Conservation (phyloP, 2,113 vertebrate genomes). For the Artemisiospiza belli region DNA sequence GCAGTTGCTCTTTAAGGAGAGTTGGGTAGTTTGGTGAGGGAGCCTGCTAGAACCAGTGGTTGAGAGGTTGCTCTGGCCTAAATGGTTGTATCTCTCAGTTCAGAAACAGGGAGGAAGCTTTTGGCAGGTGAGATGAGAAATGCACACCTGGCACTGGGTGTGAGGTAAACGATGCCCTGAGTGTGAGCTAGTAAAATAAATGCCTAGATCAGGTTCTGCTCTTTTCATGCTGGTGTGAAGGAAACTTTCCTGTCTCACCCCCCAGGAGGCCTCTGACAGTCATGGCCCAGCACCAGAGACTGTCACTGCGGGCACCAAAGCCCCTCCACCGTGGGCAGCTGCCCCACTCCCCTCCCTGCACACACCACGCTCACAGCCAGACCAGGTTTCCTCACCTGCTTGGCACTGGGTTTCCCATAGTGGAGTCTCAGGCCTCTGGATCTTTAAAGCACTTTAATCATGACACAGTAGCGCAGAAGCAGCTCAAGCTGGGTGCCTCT, state of each 20-base stretch:
- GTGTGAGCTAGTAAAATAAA: not conserved
- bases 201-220: not conserved
- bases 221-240: not conserved
- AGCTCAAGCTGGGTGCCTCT: not conserved
- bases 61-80: not conserved
- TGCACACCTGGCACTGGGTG: not conserved
- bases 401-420: not conserved
- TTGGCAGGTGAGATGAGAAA: slow-evolving; percentile 72
- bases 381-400: not conserved
- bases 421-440: not conserved
- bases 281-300: not conserved
- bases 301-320: not conserved
- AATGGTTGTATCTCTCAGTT: not conserved
- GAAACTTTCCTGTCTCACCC: not conserved
- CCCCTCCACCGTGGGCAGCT: not conserved
- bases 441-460: too few relatives aligned
- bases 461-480: not conserved
- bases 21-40: not conserved
- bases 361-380: not conserved
- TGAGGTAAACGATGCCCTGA: not conserved
- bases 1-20: not conserved
- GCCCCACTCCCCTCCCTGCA: not conserved
- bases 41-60: too few relatives aligned
- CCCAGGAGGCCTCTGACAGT: not conserved
- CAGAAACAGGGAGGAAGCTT: slow-evolving; percentile 74